Base-by-base conservation (phyloP, 2,888 invertebrate genomes). In the Ophion obscuratus region DNA sequence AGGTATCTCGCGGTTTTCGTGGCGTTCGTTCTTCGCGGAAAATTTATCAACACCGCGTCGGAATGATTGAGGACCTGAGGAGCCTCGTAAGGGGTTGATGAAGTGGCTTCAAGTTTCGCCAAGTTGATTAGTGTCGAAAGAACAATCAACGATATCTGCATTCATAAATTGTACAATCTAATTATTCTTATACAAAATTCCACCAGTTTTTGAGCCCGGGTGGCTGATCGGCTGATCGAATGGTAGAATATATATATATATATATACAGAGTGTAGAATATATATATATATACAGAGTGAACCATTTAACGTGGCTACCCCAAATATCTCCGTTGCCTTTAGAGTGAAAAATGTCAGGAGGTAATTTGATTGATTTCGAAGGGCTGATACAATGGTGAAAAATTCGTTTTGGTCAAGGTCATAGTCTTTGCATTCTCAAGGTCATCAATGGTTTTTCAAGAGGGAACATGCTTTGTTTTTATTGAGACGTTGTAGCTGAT, bases 21-120 rank as follows among this genome's bases (percentile, higher is more conserved):
- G 3, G 78, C 17, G 76, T 90, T 91, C 11, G 36, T 64, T 27
- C 85, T 86, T 24, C 68, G 86, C 7, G 89, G 87, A 80, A 90
- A 92, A 88, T 91, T 90, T 17, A 90, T 89, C 10, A 90, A 47
- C n/a, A 89, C 87, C 7, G 87, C 75, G 27, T 91, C 87, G 14
- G 87, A 76, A 1, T 75, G 79, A 24, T 84, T 66, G 14, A 76
- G 68, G 20, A 47, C 44, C 27, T 83, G 75, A 24, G 70, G n/a
- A 27, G 83, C 36, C n/a, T 75, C 53, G 44, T 61, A 68, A 11
- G 57, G 67, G 20, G 85, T 62, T 59, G 81, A 53, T 31, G 75
- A 27, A 9, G 47, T 59, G 11, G 68, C 74, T 24, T 87, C 86
- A 36, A 84, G 64, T 24, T 53, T 84, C 17, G 78, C 74, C 31